Base-by-base conservation (phyloP, 2,113 vertebrate genomes). In the Empidonax alnorum region DNA sequence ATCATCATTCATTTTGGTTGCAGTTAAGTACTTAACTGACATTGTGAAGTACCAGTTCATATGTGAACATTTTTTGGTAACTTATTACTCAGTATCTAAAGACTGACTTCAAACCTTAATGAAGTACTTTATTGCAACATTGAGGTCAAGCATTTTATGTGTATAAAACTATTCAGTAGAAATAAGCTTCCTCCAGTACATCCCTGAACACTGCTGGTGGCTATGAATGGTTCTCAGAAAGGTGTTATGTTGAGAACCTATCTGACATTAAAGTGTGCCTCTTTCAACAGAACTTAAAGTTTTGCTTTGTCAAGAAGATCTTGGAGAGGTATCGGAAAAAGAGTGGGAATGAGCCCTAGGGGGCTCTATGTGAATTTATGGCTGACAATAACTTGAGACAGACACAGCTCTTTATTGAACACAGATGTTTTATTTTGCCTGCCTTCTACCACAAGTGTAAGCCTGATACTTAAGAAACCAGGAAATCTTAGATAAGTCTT, bases 311-410 rank as follows among this genome's bases (percentile, higher is more conserved):
- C 87, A 89, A 87, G 87, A 94, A 41, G 93, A 72, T 96, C 83
- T 35, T 81, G 78, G 82, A 90, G 72, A 88, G 24, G 21, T 88
- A 92, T 78, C 0, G 9, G 74, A 89, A 95, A 92, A 94, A 79
- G 62, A 94, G 85, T 83, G 68, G 94, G 73, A 96, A 84, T 61
- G 87, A 95, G 82, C 85, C 80, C 81, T 59, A 25, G 65, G 87
- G 86, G 81, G 42, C 75, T 97, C 18, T 95, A 87, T n/a, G 84
- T 91, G 88, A 87, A 89, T 97, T 97, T 96, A 96, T 76, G 61
- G 68, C 81, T 96, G 95, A 95, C 94, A 95, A 9, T 97, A 96
- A 95, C 91, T 93, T 92, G 73, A 95, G 94, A 91, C 95, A 96
- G 93, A 90, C 88, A 76, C 41, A 84, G 74, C 53, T 86, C 72